Evolutionary conservation across 2,797 vertebrate species (phyloP), one percentile per base, ranked within the genome.

Genomic region (Coluber constrictor): DNA sequence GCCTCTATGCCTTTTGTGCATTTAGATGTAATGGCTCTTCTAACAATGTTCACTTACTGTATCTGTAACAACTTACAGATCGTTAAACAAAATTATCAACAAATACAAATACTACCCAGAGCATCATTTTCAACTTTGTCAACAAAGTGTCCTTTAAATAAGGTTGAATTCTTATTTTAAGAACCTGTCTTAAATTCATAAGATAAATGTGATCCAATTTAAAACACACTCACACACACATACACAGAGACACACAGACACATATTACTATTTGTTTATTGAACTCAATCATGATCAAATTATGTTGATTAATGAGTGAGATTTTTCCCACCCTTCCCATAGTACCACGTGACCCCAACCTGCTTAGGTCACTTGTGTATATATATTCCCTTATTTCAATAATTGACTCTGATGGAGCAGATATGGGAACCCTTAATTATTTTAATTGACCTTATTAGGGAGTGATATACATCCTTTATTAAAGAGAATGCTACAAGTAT

Each of bases 401-500:
- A 59, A 60, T 54, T 56, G 74, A 63, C 51, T 23, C 66, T 93
- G 92, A 95, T 60, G 57, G 59, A 90, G 11, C 94, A 86, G 57
- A 90, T 89, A 89, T 86, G 86, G 13, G 66, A 96, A 87, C 16
- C 5, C 94, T 94, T 94, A 95, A 94, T 94, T 93, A 95, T 94
- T 95, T 93, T 56, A 94, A 94, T 95, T 92, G 4, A 93, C 91
- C 97, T 96, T 97, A 98, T 98, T 98, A 98, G 97, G 96, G 97
- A 94, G 86, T 92, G 51, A 86, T 92, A 90, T 86, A 66, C 47
- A 90, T 66, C 55, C 74, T 83, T 90, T 86, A 90, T 92, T 90
- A 86, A 90, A 59, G 51, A 66, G 32, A 90, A 92, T 86, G 57
- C 74, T 60, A 51, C 86, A 79, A 92, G 10, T 90, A 61, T 54